Evolutionary conservation across 37 sponge, comb jelly and placozoan genomes (phyloP), one percentile per base, ranked within the genome.

Genomic region (Eunapius fragilis): DNA sequence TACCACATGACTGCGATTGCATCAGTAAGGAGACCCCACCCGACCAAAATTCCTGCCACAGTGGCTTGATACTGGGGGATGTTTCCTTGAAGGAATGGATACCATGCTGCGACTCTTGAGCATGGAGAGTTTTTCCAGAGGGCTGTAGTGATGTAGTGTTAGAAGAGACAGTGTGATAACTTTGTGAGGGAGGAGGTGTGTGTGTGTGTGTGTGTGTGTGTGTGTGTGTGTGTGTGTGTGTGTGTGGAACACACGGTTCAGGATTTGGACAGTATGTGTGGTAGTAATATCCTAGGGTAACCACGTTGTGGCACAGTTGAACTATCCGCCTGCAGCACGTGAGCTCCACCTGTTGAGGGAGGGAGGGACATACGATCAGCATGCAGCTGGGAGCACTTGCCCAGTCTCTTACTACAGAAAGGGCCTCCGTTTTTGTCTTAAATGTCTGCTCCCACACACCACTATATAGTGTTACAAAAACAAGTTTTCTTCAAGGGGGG

Each of bases 251-350:
- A 11, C 31, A 72, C 73, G 30, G 77, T 9, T 36, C 77, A 13
- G 32, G 37, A n/a, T 17, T 76, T 14, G 73, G 67, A 19, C 27
- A 19, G 47, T 35, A 41, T 36, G 70, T 67, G 27, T 82, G 49
- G 70, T 82, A 82, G 69, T 91, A 78, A 69, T 88, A 90, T 47
- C 72, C 85, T 36, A 79, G 85, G n/a, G 75, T 79, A 1, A 94
- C n/a, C 10, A 67, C 0, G 31, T 14, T 28, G 69, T 85, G 83
- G 71, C 90, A 81, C 26, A 92, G 45, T 75, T 84, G 67, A 0
- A 89, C 87, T 0, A 92, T 74, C 33, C 84, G 69, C 37, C 87
- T 67, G 72, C 95, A 95, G 81, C 95, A 95, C 19, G 85, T 76
- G 67, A 95, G 73, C 72, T 95, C 95, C 23, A 76, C 67, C 87